phyloP scores from a whole-genome alignment of 2,888 invertebrate species.

The Beris chalybata region DNA sequence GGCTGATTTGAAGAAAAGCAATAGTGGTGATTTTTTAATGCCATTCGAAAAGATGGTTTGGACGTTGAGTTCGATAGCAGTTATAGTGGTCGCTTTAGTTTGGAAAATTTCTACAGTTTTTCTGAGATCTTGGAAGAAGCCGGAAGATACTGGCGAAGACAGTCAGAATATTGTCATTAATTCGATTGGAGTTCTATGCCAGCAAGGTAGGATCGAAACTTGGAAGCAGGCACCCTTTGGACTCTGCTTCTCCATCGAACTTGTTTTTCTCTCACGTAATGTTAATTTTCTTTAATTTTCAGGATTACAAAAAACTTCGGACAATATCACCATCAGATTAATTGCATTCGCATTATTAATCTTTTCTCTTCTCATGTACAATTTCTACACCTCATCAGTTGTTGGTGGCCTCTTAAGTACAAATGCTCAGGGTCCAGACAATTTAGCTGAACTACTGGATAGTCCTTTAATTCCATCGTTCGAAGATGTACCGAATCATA shows the following conservation, averaged over 20 bases:
- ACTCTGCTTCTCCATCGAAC: no score
- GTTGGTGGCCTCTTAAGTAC: constrained; percentile 52
- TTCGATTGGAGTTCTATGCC: constrained; percentile 49
- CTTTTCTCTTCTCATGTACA: constrained; percentile 51
- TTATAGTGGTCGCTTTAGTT: background rate
- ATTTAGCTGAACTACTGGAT: constrained; percentile 47
- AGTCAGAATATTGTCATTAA: constrained; percentile 38
- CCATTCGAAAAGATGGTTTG: constrained; percentile 50
- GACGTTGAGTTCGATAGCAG: constrained; percentile 37
- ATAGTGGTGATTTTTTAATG: constrained; percentile 47
- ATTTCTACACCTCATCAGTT: constrained; percentile 54
- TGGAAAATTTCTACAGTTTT: background rate
- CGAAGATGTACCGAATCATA: constrained; percentile 54
- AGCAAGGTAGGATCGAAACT: constrained; percentile 43
- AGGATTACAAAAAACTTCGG: constrained; percentile 49
- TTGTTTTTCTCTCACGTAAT: background rate
- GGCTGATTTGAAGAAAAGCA: constrained; percentile 46
- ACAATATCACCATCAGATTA: constrained; percentile 45
- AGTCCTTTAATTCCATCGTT: constrained; percentile 51
- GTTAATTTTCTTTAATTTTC: background rate
- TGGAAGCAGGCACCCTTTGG: no score
- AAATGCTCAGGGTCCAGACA: constrained; percentile 48
- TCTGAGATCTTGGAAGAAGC: background rate
- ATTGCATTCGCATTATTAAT: constrained; percentile 47
- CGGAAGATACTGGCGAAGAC: background rate